Conservation (phyloP, 1,140 invertebrate species). For the Macrostomum lignano region DNA sequence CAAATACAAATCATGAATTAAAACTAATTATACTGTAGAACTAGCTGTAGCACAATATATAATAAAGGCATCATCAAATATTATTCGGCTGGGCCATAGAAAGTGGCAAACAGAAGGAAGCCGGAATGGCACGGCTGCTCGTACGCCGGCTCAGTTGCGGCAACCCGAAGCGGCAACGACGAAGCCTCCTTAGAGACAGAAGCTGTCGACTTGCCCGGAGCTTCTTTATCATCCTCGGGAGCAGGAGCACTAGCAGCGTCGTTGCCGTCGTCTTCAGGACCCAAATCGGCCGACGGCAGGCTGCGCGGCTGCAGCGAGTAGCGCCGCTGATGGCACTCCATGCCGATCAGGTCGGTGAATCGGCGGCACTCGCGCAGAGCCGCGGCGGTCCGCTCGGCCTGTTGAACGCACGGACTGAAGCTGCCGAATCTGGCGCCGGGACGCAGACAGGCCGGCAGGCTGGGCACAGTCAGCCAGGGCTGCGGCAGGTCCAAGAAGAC, state of each 20-base stretch:
- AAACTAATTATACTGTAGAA: too few relatives aligned
- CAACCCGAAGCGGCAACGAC: too few relatives aligned
- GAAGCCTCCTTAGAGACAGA: too few relatives aligned
- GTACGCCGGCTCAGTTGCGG: too few relatives aligned
- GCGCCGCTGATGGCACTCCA: constrained; percentile 57
- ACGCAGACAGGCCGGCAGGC: constrained; percentile 11
- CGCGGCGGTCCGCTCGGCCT: constrained; percentile 57
- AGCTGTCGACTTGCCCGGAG: not conserved
- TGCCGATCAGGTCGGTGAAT: constrained; percentile 51
- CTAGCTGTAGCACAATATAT: too few relatives aligned
- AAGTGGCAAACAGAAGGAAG: too few relatives aligned
- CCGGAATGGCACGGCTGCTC: too few relatives aligned
- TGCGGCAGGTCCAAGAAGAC: constrained; percentile 81
- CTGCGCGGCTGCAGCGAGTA: constrained; percentile 43
- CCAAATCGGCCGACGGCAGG: constrained; percentile 31
- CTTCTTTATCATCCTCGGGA: not conserved
- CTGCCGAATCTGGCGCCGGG: constrained; percentile 66
- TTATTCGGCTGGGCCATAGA: too few relatives aligned
- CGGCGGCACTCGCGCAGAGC: constrained; percentile 37
- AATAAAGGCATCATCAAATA: too few relatives aligned
- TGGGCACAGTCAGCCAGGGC: constrained; percentile 60
- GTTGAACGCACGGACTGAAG: constrained; percentile 90
- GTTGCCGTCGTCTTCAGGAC: not conserved
- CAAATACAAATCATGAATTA: too few relatives aligned
- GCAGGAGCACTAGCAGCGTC: too few relatives aligned